Base-by-base conservation (phyloP, 2,113 vertebrate species). In the Octodon degus region DNA sequence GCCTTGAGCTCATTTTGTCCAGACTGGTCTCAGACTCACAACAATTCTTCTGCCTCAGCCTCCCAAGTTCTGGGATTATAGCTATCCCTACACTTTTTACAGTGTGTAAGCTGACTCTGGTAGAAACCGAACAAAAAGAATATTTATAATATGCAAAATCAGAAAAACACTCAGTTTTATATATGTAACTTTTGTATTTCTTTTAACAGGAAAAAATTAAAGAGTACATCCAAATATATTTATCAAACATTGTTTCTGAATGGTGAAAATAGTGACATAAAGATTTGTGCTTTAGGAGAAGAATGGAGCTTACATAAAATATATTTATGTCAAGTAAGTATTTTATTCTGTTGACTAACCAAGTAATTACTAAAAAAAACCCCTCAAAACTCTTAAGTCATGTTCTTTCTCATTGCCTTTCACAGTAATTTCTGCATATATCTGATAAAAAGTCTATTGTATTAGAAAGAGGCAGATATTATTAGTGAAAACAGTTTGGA, bases 281-380 rank as follows among this genome's bases (percentile, higher is more conserved):
- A 99, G 37, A 99, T 99, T 53, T 99, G 99, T 96, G 99, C 99
- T 16, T 98, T 99, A 97, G 99, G 99, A 91, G 99, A 99, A 97
- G 99, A 99, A 84, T 99, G 99, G 99, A 99, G 99, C 96, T 98
- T 99, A 95, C 99, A 99, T 97, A 99, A 99, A 98, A 98, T 99
- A 12, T 99, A 99, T 96, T 98, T 99, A 94, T 99, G 99, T 89
- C 99, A 99, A 99, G 99, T 99, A 98, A 97, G 98, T 81, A 55
- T 53, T 93, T 86, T 89, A 9, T 58, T 95, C 68, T 76, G 0
- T 74, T 89, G 55, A 92, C 19, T 85, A 67, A 47, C 4, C 13
- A 74, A 65, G 20, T 93, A 81, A 55, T 93, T 27, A 22, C 50
- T 83, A 50, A 50, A 50, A 50, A 50, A 11, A 11, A 37, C 30